Percentiles rank a stretch among this genome's conserved stretches.
Evolutionary conservation across 1,140 invertebrate genomes (phyloP).

Genomic region (Oncopodura yosiiana): DNA sequence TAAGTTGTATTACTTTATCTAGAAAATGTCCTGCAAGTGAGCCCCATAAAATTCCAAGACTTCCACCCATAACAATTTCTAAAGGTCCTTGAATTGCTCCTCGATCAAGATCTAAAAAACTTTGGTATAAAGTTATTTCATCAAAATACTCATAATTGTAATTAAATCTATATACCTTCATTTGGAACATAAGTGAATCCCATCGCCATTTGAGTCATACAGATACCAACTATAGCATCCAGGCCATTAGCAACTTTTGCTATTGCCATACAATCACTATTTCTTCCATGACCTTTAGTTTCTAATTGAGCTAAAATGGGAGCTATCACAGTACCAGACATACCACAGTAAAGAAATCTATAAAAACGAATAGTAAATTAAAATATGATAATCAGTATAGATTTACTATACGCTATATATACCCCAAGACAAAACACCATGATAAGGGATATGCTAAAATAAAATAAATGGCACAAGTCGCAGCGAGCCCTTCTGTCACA

Average conservation of each 20-base stretch:
- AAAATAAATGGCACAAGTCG: slow-evolving; percentile 10
- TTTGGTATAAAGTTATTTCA: slow-evolving; percentile 5
- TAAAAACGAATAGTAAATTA: background rate
- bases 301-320: slow-evolving; percentile 17
- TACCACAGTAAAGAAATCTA: background rate
- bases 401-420: slow-evolving; percentile 27
- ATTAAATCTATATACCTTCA: slow-evolving; percentile 10
- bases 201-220: slow-evolving; percentile 18
- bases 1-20: slow-evolving; percentile 9
- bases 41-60: slow-evolving; percentile 28
- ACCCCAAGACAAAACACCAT: slow-evolving; percentile 28
- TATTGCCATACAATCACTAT: slow-evolving; percentile 21
- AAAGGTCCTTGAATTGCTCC: slow-evolving; percentile 19
- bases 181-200: slow-evolving; percentile 27
- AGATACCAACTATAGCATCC: slow-evolving; percentile 30
- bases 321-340: slow-evolving; percentile 18
- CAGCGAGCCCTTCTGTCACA: slow-evolving; percentile 17
- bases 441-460: slow-evolving; percentile 16
- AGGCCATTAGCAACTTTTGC: slow-evolving; percentile 29
- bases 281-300: background rate
- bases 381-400: slow-evolving; percentile 1
- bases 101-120: slow-evolving; percentile 1
- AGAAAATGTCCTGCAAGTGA: slow-evolving; percentile 12
- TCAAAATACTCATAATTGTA: background rate
- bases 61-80: slow-evolving; percentile 24